Evolutionary conservation across 35 echinoderm and acorn worm genomes (phyloP).

Genomic region (Lytechinus pictus): DNA sequence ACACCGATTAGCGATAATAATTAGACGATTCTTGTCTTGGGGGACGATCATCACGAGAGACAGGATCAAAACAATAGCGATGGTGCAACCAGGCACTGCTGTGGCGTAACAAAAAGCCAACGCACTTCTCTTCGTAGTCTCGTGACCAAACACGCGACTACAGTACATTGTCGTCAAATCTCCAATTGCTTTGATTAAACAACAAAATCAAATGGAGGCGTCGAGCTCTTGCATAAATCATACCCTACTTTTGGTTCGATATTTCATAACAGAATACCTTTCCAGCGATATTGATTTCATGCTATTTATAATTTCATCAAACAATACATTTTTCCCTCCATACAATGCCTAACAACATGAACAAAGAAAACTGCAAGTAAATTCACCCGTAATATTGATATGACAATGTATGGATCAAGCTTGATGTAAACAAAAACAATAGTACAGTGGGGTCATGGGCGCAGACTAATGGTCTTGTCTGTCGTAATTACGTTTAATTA

Average conservation of each 20-base stretch:
- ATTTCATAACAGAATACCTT: not conserved
- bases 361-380: too few relatives aligned
- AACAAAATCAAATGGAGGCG: not conserved
- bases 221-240: not conserved
- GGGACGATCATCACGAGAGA: not conserved
- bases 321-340: too few relatives aligned
- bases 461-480: not conserved
- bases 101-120: not conserved
- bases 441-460: not conserved
- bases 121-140: not conserved
- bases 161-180: not conserved
- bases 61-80: not conserved
- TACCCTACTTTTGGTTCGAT: not conserved
- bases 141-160: not conserved
- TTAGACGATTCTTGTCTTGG: not conserved
- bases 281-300: not conserved
- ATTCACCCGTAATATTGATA: too few relatives aligned
- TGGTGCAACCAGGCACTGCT: not conserved
- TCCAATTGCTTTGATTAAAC: not conserved
- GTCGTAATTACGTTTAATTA: not conserved
- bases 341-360: too few relatives aligned
- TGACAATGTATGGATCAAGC: too few relatives aligned
- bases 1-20: not conserved
- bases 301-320: too few relatives aligned
- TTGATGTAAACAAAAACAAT: too few relatives aligned